phyloP scores from a whole-genome alignment of 1,140 invertebrate genomes.

The Drosophila aff. region DNA sequence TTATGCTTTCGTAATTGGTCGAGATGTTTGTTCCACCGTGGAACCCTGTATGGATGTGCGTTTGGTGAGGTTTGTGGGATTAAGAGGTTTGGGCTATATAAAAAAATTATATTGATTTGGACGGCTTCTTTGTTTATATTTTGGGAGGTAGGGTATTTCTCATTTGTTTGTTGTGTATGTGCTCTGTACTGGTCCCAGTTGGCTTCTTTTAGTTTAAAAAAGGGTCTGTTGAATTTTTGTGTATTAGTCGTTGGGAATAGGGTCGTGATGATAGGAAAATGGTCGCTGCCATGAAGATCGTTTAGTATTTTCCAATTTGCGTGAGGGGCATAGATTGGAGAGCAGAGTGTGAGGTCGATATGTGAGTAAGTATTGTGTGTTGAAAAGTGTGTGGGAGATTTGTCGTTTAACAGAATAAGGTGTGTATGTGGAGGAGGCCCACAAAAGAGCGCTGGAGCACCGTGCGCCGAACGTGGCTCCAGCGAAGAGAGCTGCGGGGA shows the following conservation, averaged over 20 bases:
- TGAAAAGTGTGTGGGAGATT: conserved; percentile 1
- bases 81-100: conserved; percentile 8
- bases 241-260: conserved; percentile 14
- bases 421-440: no score
- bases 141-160: not conserved
- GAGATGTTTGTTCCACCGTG: conserved; percentile 20
- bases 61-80: conserved; percentile 28
- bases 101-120: conserved; percentile 20
- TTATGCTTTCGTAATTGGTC: conserved; percentile 18
- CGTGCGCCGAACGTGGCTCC: no score
- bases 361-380: conserved; percentile 16
- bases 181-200: conserved; percentile 9
- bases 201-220: conserved; percentile 17
- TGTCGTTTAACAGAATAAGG: no score
- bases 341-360: not conserved
- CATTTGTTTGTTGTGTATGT: conserved; percentile 5
- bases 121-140: conserved; percentile 15
- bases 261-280: conserved; percentile 38
- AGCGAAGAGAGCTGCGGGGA: no score
- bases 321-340: conserved; percentile 7
- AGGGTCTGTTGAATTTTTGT: conserved; percentile 3
- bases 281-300: conserved; percentile 24
- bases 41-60: conserved; percentile 1
- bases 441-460: no score
- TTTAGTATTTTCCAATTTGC: conserved; percentile 31